phyloP scores from a whole-genome alignment of 2,888 invertebrate species.

The Athalia circularis region DNA sequence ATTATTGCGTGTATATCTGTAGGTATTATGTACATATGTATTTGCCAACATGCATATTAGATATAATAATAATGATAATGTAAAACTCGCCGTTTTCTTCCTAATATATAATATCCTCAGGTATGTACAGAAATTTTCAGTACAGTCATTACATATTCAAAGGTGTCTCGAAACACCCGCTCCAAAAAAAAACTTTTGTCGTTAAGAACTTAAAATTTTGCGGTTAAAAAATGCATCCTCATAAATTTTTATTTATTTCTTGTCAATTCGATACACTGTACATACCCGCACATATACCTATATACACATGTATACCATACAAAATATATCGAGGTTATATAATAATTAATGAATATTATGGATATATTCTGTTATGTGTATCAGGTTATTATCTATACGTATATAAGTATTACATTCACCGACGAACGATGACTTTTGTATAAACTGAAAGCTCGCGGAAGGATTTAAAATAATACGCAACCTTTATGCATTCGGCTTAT shows the following conservation, averaged over 20 bases:
- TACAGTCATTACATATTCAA: slow-evolving; percentile 20
- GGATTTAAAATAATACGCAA: too few species aligned
- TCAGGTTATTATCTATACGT: too few species aligned
- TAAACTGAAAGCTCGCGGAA: too few species aligned
- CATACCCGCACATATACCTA: not conserved
- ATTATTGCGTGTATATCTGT: not conserved
- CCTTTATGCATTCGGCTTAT: not conserved
- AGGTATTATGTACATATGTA: not conserved
- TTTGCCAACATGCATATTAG: too few species aligned
- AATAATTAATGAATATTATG: not conserved
- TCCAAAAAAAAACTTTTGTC: slow-evolving; percentile 29
- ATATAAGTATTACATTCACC: too few species aligned
- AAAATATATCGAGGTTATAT: not conserved
- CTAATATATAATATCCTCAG: too few species aligned
- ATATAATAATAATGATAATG: too few species aligned
- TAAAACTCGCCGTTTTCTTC: not conserved
- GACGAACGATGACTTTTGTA: too few species aligned
- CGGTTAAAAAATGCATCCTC: slow-evolving; percentile 26
- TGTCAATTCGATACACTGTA: not conserved
- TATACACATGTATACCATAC: not conserved
- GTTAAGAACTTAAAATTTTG: slow-evolving; percentile 24
- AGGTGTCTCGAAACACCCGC: not conserved
- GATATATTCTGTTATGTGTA: too few species aligned
- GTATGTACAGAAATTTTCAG: too few species aligned
- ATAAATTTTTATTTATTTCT: not conserved